These are phyloP conservation scores for Rhadina sibilatrix DNA, from an alignment of 2,113 vertebrate genomes.

Conservation along the genomic window DNA sequence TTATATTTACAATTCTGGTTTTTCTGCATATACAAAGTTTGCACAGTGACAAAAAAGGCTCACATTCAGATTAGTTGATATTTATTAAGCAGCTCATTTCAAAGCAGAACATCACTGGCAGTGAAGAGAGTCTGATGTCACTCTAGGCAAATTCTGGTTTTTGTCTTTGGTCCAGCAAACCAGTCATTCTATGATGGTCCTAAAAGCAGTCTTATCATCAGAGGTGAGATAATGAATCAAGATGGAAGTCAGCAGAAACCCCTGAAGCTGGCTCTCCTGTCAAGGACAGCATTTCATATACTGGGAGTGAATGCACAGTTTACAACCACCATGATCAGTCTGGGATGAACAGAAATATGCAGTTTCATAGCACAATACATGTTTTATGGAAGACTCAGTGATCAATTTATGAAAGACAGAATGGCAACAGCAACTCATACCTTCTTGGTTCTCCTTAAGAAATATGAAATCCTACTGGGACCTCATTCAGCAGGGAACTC, in stretches of 20 bases:
- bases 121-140: background rate
- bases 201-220: background rate
- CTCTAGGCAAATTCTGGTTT: background rate
- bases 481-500: background rate
- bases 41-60: background rate
- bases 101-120: background rate
- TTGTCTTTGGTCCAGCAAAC: background rate
- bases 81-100: background rate
- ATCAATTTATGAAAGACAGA: background rate
- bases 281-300: background rate
- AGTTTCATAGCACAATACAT: background rate
- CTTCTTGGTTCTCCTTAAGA: background rate
- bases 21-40: background rate
- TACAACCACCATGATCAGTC: background rate
- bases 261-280: background rate
- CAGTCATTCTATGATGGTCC: background rate
- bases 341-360: background rate
- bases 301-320: rapidly evolving
- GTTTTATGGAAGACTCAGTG: background rate
- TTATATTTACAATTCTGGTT: background rate
- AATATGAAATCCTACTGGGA: background rate
- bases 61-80: background rate
- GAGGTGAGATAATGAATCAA: background rate
- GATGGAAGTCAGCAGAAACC: background rate
- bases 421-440: background rate